These are phyloP conservation scores for Drosophila varians DNA, from an alignment of 1,140 invertebrate genomes.

Conservation along the genomic window DNA sequence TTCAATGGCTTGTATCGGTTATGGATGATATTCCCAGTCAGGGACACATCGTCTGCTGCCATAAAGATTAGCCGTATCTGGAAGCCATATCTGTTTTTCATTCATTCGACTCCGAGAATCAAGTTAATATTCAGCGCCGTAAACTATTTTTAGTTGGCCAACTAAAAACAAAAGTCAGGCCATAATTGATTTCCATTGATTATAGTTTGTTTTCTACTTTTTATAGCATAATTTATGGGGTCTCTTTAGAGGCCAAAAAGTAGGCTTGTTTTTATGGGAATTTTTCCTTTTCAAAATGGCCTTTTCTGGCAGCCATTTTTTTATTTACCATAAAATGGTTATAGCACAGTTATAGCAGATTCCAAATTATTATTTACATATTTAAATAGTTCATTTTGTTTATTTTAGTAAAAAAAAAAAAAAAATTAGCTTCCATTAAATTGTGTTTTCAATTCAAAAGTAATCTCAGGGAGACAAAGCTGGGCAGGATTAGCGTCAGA, in stretches of 20 bases:
- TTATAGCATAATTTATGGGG: neutral
- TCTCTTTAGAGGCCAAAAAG: neutral
- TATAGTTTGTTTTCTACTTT: neutral
- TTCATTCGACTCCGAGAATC: conserved; percentile 35
- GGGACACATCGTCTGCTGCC: conserved; percentile 26
- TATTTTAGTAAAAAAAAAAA: conserved; percentile 1
- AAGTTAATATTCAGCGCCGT: conserved; percentile 30
- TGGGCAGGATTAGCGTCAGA: conserved; percentile 37
- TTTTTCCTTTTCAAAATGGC: neutral
- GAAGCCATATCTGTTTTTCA: conserved; percentile 1
- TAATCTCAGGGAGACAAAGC: conserved; percentile 1
- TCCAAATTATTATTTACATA: too few relatives aligned
- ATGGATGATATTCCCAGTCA: conserved; percentile 10
- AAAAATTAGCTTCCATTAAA: neutral
- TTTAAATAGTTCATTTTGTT: neutral
- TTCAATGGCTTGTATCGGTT: neutral
- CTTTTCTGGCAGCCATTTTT: neutral
- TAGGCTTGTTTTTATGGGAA: neutral
- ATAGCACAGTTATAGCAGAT: too few relatives aligned
- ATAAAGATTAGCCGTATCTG: conserved; percentile 33
- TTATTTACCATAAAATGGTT: too few relatives aligned
- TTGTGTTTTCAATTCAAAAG: neutral
- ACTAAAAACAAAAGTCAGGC: conserved; percentile 3
- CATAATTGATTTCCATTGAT: conserved; percentile 9
- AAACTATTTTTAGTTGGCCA: conserved; percentile 39